Evolutionary conservation across 2,888 invertebrate species (phyloP).

Genomic region (Micoletzkya japonica): DNA sequence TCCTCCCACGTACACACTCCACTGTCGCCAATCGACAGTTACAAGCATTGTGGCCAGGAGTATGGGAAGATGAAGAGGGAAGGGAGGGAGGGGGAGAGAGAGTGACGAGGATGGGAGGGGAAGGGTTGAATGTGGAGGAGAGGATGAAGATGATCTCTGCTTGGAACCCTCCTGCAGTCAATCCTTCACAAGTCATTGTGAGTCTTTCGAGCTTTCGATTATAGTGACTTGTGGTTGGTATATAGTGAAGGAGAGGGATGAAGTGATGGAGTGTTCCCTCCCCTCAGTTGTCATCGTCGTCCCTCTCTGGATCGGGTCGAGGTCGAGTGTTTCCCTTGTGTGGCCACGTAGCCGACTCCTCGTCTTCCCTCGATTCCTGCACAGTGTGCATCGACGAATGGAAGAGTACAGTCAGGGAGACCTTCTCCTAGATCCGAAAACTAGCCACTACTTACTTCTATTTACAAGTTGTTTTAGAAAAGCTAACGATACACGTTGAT

Average conservation of each 20-base stretch:
- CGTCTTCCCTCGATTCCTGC: neutral
- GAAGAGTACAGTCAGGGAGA: neutral
- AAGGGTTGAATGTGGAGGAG: neutral
- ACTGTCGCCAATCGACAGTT: slow-evolving; percentile 20
- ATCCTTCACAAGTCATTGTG: neutral
- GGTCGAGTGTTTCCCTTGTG: slow-evolving; percentile 10
- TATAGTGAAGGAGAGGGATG: too few relatives aligned
- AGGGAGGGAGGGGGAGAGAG: slow-evolving; percentile 8
- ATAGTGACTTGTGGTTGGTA: too few relatives aligned
- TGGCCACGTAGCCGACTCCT: neutral
- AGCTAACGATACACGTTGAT: too few relatives aligned
- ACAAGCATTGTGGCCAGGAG: slow-evolving; percentile 16
- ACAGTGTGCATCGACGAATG: slow-evolving; percentile 18
- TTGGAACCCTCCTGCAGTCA: slow-evolving; percentile 10
- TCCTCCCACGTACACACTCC: slow-evolving; percentile 36
- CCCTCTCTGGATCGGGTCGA: neutral
- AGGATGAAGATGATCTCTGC: neutral
- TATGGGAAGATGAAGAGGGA: slow-evolving; percentile 20
- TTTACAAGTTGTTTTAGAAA: too few relatives aligned
- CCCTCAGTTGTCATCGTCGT: slow-evolving; percentile 1
- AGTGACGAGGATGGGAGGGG: neutral
- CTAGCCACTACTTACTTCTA: too few relatives aligned
- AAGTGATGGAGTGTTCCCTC: too few relatives aligned
- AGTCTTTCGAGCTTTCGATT: too few relatives aligned
- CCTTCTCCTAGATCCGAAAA: too few relatives aligned